Conservation (phyloP, 2,113 vertebrate genomes). For the Peromyscus leucopus region DNA sequence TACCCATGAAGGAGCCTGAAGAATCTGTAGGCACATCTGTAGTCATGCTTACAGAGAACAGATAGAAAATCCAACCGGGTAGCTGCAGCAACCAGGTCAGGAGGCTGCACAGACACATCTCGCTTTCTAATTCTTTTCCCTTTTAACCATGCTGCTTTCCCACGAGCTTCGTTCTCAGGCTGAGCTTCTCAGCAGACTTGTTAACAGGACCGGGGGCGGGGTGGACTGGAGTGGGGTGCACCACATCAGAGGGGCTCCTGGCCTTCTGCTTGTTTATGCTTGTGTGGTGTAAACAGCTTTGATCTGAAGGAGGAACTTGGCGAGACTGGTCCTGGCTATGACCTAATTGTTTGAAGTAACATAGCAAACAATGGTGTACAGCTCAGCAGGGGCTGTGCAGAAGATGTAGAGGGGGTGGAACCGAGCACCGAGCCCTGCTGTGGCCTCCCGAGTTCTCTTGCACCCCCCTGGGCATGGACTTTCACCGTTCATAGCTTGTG, state of each 20-base stretch:
- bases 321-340: background rate
- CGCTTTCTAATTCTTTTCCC: background rate
- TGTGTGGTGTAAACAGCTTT: background rate
- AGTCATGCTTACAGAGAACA: fast-evolving
- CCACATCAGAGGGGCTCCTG: background rate
- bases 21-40: background rate
- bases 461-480: background rate
- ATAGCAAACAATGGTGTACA: background rate
- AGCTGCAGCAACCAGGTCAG: too few species aligned
- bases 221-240: background rate
- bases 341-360: constrained; percentile 5
- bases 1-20: fast-evolving
- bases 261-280: constrained; percentile 7
- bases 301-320: constrained; percentile 59
- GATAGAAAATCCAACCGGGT: fast-evolving
- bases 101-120: fast-evolving
- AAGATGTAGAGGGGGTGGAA: fast-evolving
- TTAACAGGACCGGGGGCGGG: background rate
- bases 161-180: fast-evolving
- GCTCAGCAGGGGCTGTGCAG: background rate
- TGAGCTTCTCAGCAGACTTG: background rate
- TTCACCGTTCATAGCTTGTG: background rate
- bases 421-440: background rate
- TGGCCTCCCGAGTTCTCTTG: background rate
- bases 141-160: background rate